Conservation (phyloP, 1,140 invertebrate genomes). For the Pogonomyrmex californicus region DNA sequence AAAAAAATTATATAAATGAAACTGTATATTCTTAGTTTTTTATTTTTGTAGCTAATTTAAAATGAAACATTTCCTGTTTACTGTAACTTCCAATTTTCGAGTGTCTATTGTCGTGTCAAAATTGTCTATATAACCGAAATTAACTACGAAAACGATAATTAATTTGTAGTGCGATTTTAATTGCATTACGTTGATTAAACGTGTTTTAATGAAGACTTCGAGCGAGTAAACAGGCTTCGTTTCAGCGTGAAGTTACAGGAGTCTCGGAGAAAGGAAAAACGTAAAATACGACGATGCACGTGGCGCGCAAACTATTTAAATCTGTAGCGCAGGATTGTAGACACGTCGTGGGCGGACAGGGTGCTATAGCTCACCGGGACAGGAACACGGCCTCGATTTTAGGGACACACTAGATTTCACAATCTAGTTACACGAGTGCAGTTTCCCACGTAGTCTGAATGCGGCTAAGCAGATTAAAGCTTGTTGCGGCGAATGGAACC, state of each 20-base stretch:
- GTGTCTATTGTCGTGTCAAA: not conserved
- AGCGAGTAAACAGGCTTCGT: constrained; percentile 18
- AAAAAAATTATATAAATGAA: not conserved
- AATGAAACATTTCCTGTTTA: not conserved
- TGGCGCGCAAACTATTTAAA: constrained; percentile 73
- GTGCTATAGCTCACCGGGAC: constrained; percentile 71
- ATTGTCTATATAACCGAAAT: not conserved
- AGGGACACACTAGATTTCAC: constrained; percentile 77
- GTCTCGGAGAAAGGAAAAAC: constrained; percentile 28
- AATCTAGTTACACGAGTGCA: constrained; percentile 77
- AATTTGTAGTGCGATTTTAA: constrained; percentile 1
- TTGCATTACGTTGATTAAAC: constrained; percentile 26
- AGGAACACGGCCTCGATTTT: constrained; percentile 74
- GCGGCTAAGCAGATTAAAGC: constrained; percentile 80
- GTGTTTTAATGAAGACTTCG: constrained; percentile 10
- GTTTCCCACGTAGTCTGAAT: constrained; percentile 79
- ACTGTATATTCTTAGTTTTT: not conserved
- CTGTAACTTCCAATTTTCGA: not conserved
- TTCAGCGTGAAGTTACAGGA: constrained; percentile 63
- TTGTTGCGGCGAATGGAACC: constrained; percentile 73
- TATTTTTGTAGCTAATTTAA: not conserved
- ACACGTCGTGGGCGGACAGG: constrained; percentile 73
- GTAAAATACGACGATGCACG: constrained; percentile 42
- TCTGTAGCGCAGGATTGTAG: constrained; percentile 72
- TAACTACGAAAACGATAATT: not conserved